phyloP scores from a whole-genome alignment of 2,797 vertebrate genomes.

The Microctenopoma steveboyesi region DNA sequence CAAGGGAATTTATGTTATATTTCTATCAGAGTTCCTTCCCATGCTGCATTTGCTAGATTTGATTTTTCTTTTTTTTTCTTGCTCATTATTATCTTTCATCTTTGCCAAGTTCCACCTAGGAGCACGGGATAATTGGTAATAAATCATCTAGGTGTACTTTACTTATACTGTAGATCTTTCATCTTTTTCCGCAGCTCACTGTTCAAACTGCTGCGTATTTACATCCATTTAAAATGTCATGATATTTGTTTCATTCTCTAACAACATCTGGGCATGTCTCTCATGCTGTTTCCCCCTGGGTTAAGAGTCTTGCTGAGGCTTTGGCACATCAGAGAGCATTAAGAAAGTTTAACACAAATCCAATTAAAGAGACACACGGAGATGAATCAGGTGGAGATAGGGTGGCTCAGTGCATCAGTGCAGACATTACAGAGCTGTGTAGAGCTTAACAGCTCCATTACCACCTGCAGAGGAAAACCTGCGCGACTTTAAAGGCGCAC shows the following conservation, averaged over 20 bases:
- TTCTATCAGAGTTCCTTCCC: not conserved
- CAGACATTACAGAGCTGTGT: constrained; percentile 53
- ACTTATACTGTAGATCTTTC: constrained; percentile 11
- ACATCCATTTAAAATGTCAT: constrained; percentile 18
- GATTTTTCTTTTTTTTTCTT: constrained; percentile 1
- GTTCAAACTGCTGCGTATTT: constrained; percentile 4
- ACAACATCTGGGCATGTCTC: constrained; percentile 13
- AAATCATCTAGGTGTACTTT: constrained; percentile 1
- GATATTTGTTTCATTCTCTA: constrained; percentile 35
- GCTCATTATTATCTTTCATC: constrained; percentile 3
- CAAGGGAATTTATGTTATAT: not conserved
- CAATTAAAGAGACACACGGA: constrained; percentile 69
- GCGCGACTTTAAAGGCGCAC: constrained; percentile 22
- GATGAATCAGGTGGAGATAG: constrained; percentile 44
- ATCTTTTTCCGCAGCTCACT: not conserved
- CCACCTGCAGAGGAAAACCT: constrained; percentile 42
- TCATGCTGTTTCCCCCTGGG: constrained; percentile 9
- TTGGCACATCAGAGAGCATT: constrained; percentile 58
- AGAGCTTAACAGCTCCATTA: constrained; percentile 62
- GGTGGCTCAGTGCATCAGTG: constrained; percentile 34
- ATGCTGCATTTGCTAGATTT: not conserved
- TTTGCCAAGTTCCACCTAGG: not conserved
- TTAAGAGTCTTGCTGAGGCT: constrained; percentile 27
- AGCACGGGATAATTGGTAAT: not conserved
- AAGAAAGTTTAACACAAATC: constrained; percentile 72